Evolutionary conservation across 1,140 invertebrate species (phyloP).

Genomic region (Nephila pilipes): DNA sequence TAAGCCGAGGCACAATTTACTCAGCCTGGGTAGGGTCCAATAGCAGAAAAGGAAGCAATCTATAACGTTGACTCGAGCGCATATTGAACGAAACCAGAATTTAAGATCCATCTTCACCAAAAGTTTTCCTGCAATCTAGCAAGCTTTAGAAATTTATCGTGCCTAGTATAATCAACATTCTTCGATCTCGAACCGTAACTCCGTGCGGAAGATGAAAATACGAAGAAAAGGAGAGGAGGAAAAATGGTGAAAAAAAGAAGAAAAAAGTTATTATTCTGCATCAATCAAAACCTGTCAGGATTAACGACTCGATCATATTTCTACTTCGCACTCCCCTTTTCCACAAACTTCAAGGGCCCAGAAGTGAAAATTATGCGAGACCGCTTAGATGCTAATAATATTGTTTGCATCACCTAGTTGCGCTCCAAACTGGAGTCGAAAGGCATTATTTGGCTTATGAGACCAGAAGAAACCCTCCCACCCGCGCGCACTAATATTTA

Average conservation of each 20-base stretch:
- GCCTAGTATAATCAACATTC: slow-evolving; percentile 51
- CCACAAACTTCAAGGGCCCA: background rate
- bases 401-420: slow-evolving; percentile 17
- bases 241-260: background rate
- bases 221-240: slow-evolving; percentile 22
- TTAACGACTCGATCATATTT: slow-evolving; percentile 71
- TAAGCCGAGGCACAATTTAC: background rate
- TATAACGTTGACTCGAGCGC: background rate
- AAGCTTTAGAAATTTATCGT: slow-evolving; percentile 44
- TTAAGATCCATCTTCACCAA: slow-evolving; percentile 33
- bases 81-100: slow-evolving; percentile 41
- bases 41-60: background rate
- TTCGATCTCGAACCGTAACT: slow-evolving; percentile 49
- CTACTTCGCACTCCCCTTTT: slow-evolving; percentile 39
- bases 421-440: background rate
- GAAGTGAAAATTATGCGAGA: slow-evolving; percentile 60
- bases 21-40: background rate
- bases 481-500: background rate
- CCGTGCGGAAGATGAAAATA: slow-evolving; percentile 36
- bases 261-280: slow-evolving; percentile 65
- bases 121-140: slow-evolving; percentile 43
- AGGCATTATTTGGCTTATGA: background rate
- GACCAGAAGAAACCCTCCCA: background rate
- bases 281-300: slow-evolving; percentile 67
- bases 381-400: slow-evolving; percentile 36